Evolutionary conservation across 2,113 vertebrate species (phyloP), one percentile per base, ranked within the genome.

Genomic region (Saccopteryx bilineata): DNA sequence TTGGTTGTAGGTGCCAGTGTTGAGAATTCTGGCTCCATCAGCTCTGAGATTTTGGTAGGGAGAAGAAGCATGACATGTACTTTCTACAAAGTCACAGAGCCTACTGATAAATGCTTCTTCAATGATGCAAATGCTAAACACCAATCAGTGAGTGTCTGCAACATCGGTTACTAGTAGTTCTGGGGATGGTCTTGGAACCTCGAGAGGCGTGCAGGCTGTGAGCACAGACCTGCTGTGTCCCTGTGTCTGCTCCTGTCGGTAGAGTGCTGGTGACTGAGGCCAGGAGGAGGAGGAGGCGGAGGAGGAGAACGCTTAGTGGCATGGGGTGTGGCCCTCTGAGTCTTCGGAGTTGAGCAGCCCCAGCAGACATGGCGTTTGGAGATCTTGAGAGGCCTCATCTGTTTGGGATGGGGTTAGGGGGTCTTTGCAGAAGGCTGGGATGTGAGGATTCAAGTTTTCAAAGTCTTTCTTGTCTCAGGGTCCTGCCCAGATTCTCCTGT

Each of bases 351-450:
- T 81, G 87, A 96, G 52, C 28, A 12, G 50, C 65, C 9, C 63
- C 48, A 58, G 58, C 1, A 2, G 9, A 92, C 79, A 84, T 84
- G 79, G 58, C 8, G 0, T 65, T 7, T 69, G 75, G 80, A 87
- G 79, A 66, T 46, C 80, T 21, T 81, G 85, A 68, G 66, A 61
- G 78, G 72, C 66, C 6, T 54, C 81, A 92, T 87, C 90, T 75
- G 13, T 83, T 78, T 76, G 71, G 85, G 85, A 71, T 80, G 71
- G 91, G 76, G 88, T 95, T 84, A 96, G 94, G 72, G 66, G 39
- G 75, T 52, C 2, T 0, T 95, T 23, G 21, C 79, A 23, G 14
- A 82, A 56, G 50, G 21, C 52, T 66, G 50, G 74, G 15, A 50
- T 21, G 5, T 26, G n/a, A 82, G 2, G 9, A 56, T 18, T 81